These are phyloP conservation scores for Heliothis subflexa DNA, from an alignment of 1,140 invertebrate genomes.

Conservation along the genomic window DNA sequence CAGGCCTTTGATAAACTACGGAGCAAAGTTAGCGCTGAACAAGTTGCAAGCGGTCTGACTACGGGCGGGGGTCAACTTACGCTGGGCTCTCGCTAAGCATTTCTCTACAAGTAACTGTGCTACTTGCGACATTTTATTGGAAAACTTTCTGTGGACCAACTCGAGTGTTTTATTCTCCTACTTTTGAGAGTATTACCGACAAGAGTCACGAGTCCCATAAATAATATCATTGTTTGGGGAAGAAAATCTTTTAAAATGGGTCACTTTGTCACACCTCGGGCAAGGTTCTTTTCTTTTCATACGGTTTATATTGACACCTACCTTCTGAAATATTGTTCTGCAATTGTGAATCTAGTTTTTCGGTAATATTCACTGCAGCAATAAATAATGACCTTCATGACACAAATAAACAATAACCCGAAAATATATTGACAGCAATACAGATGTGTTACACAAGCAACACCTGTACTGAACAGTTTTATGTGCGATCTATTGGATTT, in stretches of 20 bases:
- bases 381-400: neutral
- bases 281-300: neutral
- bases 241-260: neutral
- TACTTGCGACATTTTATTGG: conserved; percentile 44
- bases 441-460: neutral
- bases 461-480: conserved; percentile 17
- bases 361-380: neutral
- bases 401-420: neutral
- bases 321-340: neutral
- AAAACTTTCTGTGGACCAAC: conserved; percentile 36
- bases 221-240: neutral
- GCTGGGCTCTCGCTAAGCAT: neutral
- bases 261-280: neutral
- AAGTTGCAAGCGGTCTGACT: neutral
- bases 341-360: neutral
- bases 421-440: neutral
- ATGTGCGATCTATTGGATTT: conserved; percentile 24
- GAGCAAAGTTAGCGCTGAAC: neutral
- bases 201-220: conserved; percentile 27
- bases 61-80: neutral
- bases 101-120: conserved; percentile 35
- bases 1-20: conserved; percentile 17
- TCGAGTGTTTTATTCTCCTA: conserved; percentile 45
- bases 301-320: neutral
- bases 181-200: conserved; percentile 28